Base-by-base conservation (phyloP, 2,797 vertebrate genomes). In the Pseudochromis fuscus region DNA sequence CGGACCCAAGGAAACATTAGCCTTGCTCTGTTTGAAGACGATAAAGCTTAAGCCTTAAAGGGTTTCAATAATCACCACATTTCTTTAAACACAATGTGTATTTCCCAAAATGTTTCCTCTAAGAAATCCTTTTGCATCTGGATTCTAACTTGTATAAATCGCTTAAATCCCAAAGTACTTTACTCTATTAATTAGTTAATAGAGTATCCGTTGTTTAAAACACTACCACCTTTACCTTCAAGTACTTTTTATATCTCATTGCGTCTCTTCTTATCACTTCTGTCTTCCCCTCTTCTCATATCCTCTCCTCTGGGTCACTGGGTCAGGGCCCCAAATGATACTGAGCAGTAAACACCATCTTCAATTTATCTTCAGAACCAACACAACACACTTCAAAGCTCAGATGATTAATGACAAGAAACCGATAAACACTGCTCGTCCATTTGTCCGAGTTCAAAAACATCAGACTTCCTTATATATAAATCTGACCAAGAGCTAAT, bases 361-460 rank as follows among this genome's bases (percentile, higher is more conserved):
- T 73, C 31, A 62, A 81, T 90, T 89, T 83, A 50, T 90, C 84
- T 79, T 70, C 3, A 74, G 55, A 88, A 66, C 23, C 12, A 75
- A 66, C 51, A 83, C 81, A 92, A 86, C 83, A 88, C 10, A 52
- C 74, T 76, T 89, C 71, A 78, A 51, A 65, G 62, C n/a, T 56
- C 16, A 8, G 18, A 75, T 58, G 72, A 87, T 53, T 55, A 84
- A 88, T 78, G 31, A 68, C 21, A 48, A 49, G 38, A 64, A 37
- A 24, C 45, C 28, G 0, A 38, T 87, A 86, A 91, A 90, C 86
- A 87, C 33, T 69, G 64, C 27, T 31, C 23, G 23, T 76, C 31
- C 23, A 21, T 62, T 73, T 48, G 50, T 77, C 42, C n/a, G 19
- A 57, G 42, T 77, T 79, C 16, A 76, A 63, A 69, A 76, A 67